Conservation (phyloP, 2,888 invertebrate species). For the Geophilus truncorum region DNA sequence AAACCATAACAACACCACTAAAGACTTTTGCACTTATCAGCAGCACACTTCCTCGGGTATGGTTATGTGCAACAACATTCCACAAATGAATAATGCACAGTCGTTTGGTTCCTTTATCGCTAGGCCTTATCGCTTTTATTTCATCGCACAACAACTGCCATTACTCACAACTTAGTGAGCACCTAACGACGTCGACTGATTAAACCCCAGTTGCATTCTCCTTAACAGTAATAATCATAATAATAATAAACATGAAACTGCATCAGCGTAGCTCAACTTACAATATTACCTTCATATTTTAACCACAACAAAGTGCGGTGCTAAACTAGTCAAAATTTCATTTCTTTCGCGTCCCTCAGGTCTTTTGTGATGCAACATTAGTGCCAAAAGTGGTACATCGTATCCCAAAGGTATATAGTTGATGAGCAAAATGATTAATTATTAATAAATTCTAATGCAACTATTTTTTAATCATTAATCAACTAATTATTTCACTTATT, state of each 20-base stretch:
- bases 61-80: conserved; percentile 9
- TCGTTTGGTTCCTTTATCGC: background rate
- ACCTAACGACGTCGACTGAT: background rate
- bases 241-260: background rate
- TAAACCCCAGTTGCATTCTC: background rate
- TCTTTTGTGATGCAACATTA: too few species aligned
- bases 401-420: too few species aligned
- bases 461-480: too few species aligned
- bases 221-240: background rate
- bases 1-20: background rate
- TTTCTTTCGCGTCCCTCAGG: too few species aligned
- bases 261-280: too few species aligned
- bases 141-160: background rate
- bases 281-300: too few species aligned
- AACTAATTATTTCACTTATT: too few species aligned
- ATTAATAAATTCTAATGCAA: too few species aligned
- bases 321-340: too few species aligned
- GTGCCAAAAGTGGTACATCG: too few species aligned
- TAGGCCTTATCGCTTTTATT: background rate
- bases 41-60: background rate
- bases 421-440: too few species aligned
- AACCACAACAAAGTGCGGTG: too few species aligned
- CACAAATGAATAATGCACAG: conserved; percentile 13
- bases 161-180: background rate
- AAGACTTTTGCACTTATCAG: conserved; percentile 5